phyloP scores from a whole-genome alignment of 2,888 invertebrate species.

The Caenorhabditis angaria region DNA sequence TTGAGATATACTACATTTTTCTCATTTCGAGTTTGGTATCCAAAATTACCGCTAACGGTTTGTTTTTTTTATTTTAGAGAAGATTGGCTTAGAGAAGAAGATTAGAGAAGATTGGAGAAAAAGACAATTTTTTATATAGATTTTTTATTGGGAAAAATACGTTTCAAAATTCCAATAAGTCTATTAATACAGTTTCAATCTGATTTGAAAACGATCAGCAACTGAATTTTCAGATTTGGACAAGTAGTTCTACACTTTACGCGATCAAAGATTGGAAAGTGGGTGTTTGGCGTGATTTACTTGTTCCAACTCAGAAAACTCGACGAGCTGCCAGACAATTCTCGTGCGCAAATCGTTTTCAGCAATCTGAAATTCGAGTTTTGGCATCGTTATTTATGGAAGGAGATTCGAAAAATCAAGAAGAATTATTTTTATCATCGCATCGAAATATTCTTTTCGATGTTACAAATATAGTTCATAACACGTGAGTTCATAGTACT shows the following conservation, averaged over 20 bases:
- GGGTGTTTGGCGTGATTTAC: constrained; percentile 59
- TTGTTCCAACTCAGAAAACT: constrained; percentile 10
- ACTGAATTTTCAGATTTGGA: constrained; percentile 47
- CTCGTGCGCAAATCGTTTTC: constrained; percentile 59
- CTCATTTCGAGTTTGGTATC: constrained; percentile 68
- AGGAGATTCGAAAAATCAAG: constrained; percentile 62
- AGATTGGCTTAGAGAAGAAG: too few relatives aligned
- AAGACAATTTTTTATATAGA: too few relatives aligned
- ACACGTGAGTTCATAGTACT: constrained; percentile 16
- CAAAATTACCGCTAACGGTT: constrained; percentile 62
- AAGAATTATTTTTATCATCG: constrained; percentile 59
- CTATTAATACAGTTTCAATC: neutral
- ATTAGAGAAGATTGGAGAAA: too few relatives aligned
- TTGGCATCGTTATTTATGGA: constrained; percentile 64
- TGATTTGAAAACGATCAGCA: too few relatives aligned
- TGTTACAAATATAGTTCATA: constrained; percentile 55
- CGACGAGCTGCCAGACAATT: constrained; percentile 59
- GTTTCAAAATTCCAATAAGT: neutral
- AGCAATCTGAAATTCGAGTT: constrained; percentile 61
- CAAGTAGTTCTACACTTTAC: constrained; percentile 42
- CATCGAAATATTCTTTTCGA: constrained; percentile 62
- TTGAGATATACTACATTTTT: constrained; percentile 52
- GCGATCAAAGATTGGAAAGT: constrained; percentile 59
- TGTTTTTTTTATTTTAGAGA: too few relatives aligned
- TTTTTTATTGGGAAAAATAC: too few relatives aligned